Evolutionary conservation across 2,888 invertebrate genomes (phyloP).

Genomic region (Pardosa pseudoannulata): DNA sequence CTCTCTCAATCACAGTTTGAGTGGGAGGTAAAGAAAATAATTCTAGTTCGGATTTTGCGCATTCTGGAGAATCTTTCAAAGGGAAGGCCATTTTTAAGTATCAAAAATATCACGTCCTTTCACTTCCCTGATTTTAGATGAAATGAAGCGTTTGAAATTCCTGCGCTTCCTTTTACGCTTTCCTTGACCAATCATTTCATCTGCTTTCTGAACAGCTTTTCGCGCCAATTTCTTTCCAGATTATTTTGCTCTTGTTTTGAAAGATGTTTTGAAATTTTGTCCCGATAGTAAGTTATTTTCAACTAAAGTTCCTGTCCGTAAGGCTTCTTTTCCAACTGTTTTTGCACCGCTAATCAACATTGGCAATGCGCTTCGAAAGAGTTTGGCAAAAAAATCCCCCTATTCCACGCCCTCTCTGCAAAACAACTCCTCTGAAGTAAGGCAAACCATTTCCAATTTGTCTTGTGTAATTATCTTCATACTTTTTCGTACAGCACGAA

Average conservation of each 20-base stretch:
- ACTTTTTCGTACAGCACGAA: not conserved
- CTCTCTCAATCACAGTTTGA: too few relatives aligned
- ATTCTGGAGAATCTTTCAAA: too few relatives aligned
- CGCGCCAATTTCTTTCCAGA: conserved; percentile 10
- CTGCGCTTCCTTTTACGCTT: conserved; percentile 47
- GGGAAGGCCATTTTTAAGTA: conserved; percentile 33
- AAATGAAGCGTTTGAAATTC: conserved; percentile 11
- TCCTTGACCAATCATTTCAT: conserved; percentile 32
- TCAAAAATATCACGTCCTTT: conserved; percentile 35
- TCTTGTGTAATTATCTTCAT: conserved; percentile 16
- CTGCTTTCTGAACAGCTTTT: conserved; percentile 11
- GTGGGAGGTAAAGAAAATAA: conserved; percentile 25
- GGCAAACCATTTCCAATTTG: conserved; percentile 47
- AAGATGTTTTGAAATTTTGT: conserved; percentile 18
- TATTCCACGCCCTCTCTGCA: not conserved
- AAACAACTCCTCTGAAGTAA: conserved; percentile 14
- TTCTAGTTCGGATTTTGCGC: conserved; percentile 26
- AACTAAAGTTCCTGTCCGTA: conserved; percentile 29
- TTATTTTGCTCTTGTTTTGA: conserved; percentile 21
- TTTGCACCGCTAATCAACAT: conserved; percentile 42
- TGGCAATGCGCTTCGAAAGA: conserved; percentile 55
- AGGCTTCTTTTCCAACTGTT: conserved; percentile 42
- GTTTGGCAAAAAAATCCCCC: conserved; percentile 36
- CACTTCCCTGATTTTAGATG: conserved; percentile 7
- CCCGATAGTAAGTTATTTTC: conserved; percentile 36